A percentile compares a stretch with the other conserved stretches of the same genome.
Evolutionary conservation across 2,888 invertebrate species (phyloP).

Genomic region (Omphaloscelis lunosa): DNA sequence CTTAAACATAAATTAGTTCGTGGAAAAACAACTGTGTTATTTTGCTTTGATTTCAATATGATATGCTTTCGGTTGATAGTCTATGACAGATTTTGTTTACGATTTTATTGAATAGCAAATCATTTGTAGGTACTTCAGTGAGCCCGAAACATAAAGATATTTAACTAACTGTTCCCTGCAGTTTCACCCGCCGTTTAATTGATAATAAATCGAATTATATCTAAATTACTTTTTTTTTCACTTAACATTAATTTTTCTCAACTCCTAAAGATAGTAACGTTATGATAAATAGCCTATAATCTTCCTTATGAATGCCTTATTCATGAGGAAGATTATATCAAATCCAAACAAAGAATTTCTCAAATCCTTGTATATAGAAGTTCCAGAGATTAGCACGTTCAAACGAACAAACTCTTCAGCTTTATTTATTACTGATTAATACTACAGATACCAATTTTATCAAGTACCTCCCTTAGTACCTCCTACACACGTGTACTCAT

Average conservation of each 20-base stretch:
- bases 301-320: too few relatives aligned
- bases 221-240: background rate
- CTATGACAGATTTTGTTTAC: background rate
- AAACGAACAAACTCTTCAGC: too few relatives aligned
- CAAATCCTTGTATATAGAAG: too few relatives aligned
- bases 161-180: background rate
- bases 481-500: background rate
- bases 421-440: background rate
- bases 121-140: background rate
- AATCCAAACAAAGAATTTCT: too few relatives aligned
- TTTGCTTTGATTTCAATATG: slow-evolving; percentile 51
- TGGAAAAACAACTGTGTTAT: slow-evolving; percentile 50
- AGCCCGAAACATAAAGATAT: background rate
- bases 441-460: background rate
- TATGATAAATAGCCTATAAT: background rate
- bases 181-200: background rate
- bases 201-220: background rate
- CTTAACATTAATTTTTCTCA: background rate
- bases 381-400: too few relatives aligned
- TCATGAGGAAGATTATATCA: too few relatives aligned
- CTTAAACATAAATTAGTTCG: slow-evolving; percentile 67
- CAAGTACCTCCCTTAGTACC: background rate
- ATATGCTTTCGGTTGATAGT: slow-evolving; percentile 1
- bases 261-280: background rate
- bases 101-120: background rate